Percentiles rank a stretch among this genome's conserved stretches.
These are phyloP conservation scores for Coelogynopora nodosa DNA, from an alignment of 2,888 invertebrate species.

Conservation along the genomic window DNA sequence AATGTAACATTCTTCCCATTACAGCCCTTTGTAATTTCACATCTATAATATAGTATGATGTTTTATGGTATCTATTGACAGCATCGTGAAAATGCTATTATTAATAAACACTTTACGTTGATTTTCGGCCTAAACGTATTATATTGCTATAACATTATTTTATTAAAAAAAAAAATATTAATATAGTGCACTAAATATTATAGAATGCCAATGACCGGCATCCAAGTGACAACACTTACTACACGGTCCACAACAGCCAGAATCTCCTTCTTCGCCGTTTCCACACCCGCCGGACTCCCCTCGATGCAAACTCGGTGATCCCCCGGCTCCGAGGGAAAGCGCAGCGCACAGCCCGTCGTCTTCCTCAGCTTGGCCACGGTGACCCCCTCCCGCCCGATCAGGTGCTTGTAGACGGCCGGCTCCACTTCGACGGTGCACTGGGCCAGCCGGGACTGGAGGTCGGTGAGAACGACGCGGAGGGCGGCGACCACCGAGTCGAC, in stretches of 20 bases:
- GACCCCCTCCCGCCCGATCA: slow-evolving; percentile 81
- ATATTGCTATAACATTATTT: too few species aligned
- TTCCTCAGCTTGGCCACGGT: slow-evolving; percentile 81
- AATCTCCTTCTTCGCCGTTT: slow-evolving; percentile 91
- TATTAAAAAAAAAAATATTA: too few species aligned
- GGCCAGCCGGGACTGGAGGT: neutral
- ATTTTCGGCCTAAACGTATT: too few species aligned
- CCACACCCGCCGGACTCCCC: slow-evolving; percentile 91
- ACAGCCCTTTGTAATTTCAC: too few species aligned
- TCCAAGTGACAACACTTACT: too few species aligned
- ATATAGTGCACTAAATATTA: too few species aligned
- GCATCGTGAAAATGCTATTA: too few species aligned
- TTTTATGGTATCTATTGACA: too few species aligned
- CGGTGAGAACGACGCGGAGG: neutral
- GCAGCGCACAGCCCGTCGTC: slow-evolving; percentile 86
- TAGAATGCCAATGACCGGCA: too few species aligned
- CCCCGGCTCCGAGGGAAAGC: slow-evolving; percentile 78
- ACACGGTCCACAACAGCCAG: slow-evolving; percentile 77
- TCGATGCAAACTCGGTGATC: slow-evolving; percentile 80
- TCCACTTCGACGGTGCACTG: slow-evolving; percentile 71
- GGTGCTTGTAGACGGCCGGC: slow-evolving; percentile 90
- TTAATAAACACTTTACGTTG: too few species aligned
- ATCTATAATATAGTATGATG: too few species aligned
- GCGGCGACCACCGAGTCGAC: slow-evolving; percentile 65
- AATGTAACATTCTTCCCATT: too few species aligned